Conservation (phyloP, 2,888 invertebrate species). For the Morpho achilles region DNA sequence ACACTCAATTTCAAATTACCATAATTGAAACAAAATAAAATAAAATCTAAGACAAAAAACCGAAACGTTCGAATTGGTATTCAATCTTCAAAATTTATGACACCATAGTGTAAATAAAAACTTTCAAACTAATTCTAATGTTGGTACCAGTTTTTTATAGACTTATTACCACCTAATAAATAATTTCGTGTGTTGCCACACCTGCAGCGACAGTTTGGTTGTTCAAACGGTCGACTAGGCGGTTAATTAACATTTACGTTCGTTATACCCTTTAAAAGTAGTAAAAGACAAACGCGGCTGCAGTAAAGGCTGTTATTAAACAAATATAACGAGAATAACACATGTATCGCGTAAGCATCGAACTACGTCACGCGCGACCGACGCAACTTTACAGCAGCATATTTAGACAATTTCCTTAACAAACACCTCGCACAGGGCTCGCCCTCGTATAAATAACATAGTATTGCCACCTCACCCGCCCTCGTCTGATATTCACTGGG, state of each 20-base stretch:
- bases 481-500: slow-evolving; percentile 63
- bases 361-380: neutral
- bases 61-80: too few species aligned
- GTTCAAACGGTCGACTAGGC: neutral
- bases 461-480: slow-evolving; percentile 53
- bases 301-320: slow-evolving; percentile 6
- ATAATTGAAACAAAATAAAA: too few species aligned
- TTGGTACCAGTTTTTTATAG: too few species aligned
- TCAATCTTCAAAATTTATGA: too few species aligned
- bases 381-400: slow-evolving; percentile 40
- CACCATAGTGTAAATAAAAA: too few species aligned
- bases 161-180: too few species aligned
- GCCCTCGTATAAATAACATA: slow-evolving; percentile 60
- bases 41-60: too few species aligned
- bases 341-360: neutral
- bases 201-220: too few species aligned
- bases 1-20: too few species aligned
- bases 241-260: neutral
- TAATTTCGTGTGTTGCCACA: too few species aligned
- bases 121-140: too few species aligned
- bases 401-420: slow-evolving; percentile 73
- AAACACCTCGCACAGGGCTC: slow-evolving; percentile 47
- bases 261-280: neutral
- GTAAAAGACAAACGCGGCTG: slow-evolving; percentile 10
- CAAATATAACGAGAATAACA: neutral